Evolutionary conservation across 2,113 vertebrate genomes (phyloP), one percentile per base, ranked within the genome.

Genomic region (Mirza zaza): DNA sequence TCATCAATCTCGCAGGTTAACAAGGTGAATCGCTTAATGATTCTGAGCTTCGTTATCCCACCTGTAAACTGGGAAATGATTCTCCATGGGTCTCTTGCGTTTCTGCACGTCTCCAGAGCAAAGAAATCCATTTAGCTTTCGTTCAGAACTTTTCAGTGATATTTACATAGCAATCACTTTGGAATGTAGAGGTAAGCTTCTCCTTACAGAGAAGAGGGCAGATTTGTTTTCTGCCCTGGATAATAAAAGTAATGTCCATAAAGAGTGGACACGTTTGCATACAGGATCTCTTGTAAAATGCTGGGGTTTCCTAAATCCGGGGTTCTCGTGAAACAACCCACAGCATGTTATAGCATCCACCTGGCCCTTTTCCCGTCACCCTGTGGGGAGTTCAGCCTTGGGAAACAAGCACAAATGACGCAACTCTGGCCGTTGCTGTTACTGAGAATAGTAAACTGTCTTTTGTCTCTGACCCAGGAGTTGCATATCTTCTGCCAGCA

Each of bases 81-180:
- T 80, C 10, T 92, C 34, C 29, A 45, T 32, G 36, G 27, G 20
- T 87, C 1, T 8, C 11, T 73, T 34, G n/a, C 20, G 34, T 55
- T 81, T 61, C 32, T 32, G 65, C 59, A 17, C 34, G 8, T 93
- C 75, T 87, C 50, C 4, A 45, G 39, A 87, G 36, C 39, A 83
- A 65, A 90, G 68, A n/a, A 87, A 87, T 93, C 86, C 29, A 87
- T 93, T 90, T n/a, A 52, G 52, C 10, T 88, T 93, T 80, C 85
- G 25, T 79, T 52, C 13, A 15, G 55, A 5, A 48, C 21, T 32
- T 52, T 68, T 9, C 34, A 52, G 68, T 29, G 39, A 11, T 84
- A 57, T 79, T 87, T 91, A 77, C 59, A 11, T 42, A 20, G 12
- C 17, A 32, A 27, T 42, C 7, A 34, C 9, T 42, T 13, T 70